Evolutionary conservation across 2,888 invertebrate species (phyloP).

Genomic region (Agriopis marginaria): DNA sequence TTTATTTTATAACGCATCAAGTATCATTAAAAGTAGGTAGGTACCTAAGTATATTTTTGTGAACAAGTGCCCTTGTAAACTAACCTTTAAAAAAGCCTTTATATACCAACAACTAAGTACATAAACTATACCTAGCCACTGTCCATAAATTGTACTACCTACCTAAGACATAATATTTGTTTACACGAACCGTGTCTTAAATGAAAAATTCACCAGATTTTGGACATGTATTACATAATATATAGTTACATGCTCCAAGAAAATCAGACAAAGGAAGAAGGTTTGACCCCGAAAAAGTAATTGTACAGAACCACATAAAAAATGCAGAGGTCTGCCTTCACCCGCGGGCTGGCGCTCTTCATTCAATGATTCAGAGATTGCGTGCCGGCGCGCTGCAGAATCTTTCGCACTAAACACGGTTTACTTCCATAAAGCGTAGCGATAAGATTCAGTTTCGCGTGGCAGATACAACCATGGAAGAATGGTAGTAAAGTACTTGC

Average conservation of each 20-base stretch:
- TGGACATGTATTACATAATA: not conserved
- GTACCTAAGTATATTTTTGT: too few species aligned
- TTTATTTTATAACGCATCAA: too few species aligned
- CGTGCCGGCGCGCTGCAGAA: constrained; percentile 23
- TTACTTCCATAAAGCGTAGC: not conserved
- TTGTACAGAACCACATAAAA: constrained; percentile 19
- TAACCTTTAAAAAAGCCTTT: too few species aligned
- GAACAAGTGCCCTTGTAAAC: too few species aligned
- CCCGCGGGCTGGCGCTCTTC: constrained; percentile 24
- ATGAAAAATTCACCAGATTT: not conserved
- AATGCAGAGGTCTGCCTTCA: constrained; percentile 13
- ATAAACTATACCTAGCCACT: too few species aligned
- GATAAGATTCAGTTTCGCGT: constrained; percentile 12
- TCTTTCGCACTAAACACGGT: not conserved
- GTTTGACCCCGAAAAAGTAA: not conserved
- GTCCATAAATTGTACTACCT: too few species aligned
- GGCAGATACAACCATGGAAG: not conserved
- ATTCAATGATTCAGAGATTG: constrained; percentile 35
- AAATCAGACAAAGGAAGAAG: not conserved
- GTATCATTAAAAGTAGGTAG: too few species aligned
- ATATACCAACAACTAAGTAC: too few species aligned
- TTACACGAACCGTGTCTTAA: too few species aligned
- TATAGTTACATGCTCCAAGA: not conserved
- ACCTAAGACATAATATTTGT: too few species aligned
- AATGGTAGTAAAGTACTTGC: constrained; percentile 2